Conservation (phyloP, 2,113 vertebrate genomes). For the Scopus umbretta region DNA sequence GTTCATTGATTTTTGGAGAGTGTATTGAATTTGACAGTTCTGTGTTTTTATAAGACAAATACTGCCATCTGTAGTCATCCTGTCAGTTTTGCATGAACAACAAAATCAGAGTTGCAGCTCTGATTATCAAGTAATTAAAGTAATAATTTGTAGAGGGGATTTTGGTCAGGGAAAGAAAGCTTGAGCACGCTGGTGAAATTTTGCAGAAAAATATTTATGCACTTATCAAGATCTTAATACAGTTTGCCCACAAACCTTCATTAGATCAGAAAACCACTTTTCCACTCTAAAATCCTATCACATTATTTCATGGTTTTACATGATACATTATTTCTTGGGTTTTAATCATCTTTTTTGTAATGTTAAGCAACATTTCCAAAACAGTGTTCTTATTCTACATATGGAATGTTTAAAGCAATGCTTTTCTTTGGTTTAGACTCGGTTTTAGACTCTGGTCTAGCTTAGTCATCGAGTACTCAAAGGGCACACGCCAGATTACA, state of each 20-base stretch:
- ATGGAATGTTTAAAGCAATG: not conserved
- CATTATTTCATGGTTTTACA: not conserved
- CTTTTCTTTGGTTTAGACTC: not conserved
- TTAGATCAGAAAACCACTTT: not conserved
- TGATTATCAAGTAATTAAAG: not conserved
- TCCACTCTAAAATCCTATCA: not conserved
- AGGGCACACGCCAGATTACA: not conserved
- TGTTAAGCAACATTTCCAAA: not conserved
- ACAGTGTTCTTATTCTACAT: not conserved
- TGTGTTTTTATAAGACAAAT: not conserved
- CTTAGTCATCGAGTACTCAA: not conserved
- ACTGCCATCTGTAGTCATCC: conserved; percentile 19
- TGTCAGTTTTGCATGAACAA: not conserved
- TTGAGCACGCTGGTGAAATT: not conserved
- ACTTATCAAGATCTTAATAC: not conserved
- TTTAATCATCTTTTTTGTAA: not conserved
- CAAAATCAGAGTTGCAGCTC: not conserved
- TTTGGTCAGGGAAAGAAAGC: not conserved
- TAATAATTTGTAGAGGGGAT: not conserved
- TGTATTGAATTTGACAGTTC: not conserved
- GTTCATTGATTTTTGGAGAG: not conserved
- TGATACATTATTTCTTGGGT: not conserved
- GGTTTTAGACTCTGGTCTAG: not conserved
- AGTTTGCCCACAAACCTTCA: not conserved
- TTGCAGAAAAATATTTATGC: not conserved